phyloP scores from a whole-genome alignment of 2,113 vertebrate genomes.

The mouse (Mus musculus) region DNA sequence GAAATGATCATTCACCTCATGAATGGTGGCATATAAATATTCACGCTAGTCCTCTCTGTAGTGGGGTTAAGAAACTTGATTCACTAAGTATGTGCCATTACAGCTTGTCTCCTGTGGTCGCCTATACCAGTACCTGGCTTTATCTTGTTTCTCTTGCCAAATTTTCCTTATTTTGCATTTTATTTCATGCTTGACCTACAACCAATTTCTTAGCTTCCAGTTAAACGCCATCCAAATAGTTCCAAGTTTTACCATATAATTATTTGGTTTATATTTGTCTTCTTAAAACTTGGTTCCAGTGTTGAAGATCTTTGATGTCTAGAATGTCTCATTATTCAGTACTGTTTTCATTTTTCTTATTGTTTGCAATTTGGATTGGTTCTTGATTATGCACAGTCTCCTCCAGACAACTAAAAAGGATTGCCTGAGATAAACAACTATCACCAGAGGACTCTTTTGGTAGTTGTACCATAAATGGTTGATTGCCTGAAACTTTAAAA shows the following conservation, averaged over 20 bases:
- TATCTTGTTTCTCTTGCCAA: slow-evolving; percentile 17
- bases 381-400: slow-evolving; percentile 31
- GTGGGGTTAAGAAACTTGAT: slow-evolving; percentile 1
- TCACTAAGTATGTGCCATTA: background rate
- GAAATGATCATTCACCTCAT: slow-evolving; percentile 43
- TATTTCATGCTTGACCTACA: slow-evolving; percentile 52
- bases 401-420: background rate
- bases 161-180: slow-evolving; percentile 31
- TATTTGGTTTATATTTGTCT: slow-evolving; percentile 54
- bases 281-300: slow-evolving; percentile 29
- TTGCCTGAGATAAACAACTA: slow-evolving; percentile 35
- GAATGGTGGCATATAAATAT: slow-evolving; percentile 42
- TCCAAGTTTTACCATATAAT: slow-evolving; percentile 35
- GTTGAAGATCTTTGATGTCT: background rate
- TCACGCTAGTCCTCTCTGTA: slow-evolving; percentile 19
- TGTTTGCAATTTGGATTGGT: slow-evolving; percentile 46
- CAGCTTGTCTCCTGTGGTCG: background rate
- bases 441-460: slow-evolving; percentile 48
- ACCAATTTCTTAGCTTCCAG: slow-evolving; percentile 52
- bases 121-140: slow-evolving; percentile 35
- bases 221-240: slow-evolving; percentile 15
- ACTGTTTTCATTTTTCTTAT: slow-evolving; percentile 65
- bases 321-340: slow-evolving; percentile 42
- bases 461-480: slow-evolving; percentile 19
- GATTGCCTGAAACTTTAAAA: background rate